Conservation (phyloP, 2,113 vertebrate species). For the Dicentrarchus labrax region DNA sequence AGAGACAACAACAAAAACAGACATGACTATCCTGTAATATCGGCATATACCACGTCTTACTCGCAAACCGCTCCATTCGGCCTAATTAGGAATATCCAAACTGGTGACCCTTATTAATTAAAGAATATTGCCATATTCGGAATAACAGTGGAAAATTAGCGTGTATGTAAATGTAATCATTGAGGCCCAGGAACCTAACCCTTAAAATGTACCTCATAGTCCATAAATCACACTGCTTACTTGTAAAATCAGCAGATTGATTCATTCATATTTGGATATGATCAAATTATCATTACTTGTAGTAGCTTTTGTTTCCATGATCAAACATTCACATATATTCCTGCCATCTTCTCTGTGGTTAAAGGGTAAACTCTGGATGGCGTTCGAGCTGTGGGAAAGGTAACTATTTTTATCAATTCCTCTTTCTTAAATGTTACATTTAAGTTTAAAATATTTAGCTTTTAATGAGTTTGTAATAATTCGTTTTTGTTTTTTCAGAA, state of each 20-base stretch:
- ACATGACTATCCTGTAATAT: no score
- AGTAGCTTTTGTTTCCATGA: not conserved
- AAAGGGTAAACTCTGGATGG: slow-evolving; percentile 32
- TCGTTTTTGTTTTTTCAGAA: slow-evolving; percentile 6
- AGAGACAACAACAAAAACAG: no score
- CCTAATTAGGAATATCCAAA: no score
- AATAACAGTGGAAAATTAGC: no score
- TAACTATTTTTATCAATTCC: not conserved
- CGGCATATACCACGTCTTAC: no score
- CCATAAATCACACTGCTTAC: not conserved
- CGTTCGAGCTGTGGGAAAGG: slow-evolving; percentile 10
- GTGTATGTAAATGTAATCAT: no score
- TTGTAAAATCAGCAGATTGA: not conserved
- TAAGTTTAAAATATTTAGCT: not conserved
- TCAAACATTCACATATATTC: not conserved
- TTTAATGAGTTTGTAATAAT: not conserved
- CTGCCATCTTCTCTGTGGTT: not conserved
- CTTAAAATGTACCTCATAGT: not conserved
- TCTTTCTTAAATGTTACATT: not conserved
- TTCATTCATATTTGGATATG: not conserved
- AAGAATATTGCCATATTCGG: no score
- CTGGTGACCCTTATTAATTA: no score
- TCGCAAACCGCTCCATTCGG: no score
- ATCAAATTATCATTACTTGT: not conserved
- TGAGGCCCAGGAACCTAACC: no score